A percentile compares a stretch with the other conserved stretches of the same genome.
phyloP scores from a whole-genome alignment of 2,888 invertebrate species.

The Eupithecia centaureata region DNA sequence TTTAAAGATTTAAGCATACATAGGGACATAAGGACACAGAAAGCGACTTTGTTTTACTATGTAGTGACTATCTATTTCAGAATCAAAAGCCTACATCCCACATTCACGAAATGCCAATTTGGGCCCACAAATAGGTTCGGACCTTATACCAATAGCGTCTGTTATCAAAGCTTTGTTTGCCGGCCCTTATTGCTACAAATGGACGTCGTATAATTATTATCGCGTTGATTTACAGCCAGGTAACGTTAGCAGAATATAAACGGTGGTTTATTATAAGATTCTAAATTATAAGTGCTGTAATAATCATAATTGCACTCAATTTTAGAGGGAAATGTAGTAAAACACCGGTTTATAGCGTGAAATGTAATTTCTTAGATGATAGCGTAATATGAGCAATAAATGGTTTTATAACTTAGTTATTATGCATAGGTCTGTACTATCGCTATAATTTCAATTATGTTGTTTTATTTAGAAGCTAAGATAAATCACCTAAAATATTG shows the following conservation, averaged over 20 bases:
- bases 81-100: neutral
- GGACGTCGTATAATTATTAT: constrained; percentile 77
- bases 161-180: constrained; percentile 64
- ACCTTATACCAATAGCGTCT: constrained; percentile 38
- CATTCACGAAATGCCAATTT: neutral
- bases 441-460: neutral
- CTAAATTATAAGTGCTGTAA: constrained; percentile 42
- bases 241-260: constrained; percentile 78
- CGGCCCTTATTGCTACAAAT: constrained; percentile 71
- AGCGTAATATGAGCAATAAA: constrained; percentile 1
- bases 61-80: neutral
- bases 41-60: too few relatives aligned
- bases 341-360: constrained; percentile 36
- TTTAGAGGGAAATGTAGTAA: constrained; percentile 19
- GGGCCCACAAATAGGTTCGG: neutral
- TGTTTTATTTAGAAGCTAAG: neutral
- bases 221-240: constrained; percentile 72
- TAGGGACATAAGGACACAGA: too few relatives aligned
- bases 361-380: constrained; percentile 22
- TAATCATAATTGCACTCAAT: constrained; percentile 43
- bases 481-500: too few relatives aligned
- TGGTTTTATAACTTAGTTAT: neutral
- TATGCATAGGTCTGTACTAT: neutral
- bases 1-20: too few relatives aligned
- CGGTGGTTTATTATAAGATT: constrained; percentile 51